These are phyloP conservation scores for Melieria omissa DNA, from an alignment of 2,888 invertebrate genomes.

Conservation along the genomic window DNA sequence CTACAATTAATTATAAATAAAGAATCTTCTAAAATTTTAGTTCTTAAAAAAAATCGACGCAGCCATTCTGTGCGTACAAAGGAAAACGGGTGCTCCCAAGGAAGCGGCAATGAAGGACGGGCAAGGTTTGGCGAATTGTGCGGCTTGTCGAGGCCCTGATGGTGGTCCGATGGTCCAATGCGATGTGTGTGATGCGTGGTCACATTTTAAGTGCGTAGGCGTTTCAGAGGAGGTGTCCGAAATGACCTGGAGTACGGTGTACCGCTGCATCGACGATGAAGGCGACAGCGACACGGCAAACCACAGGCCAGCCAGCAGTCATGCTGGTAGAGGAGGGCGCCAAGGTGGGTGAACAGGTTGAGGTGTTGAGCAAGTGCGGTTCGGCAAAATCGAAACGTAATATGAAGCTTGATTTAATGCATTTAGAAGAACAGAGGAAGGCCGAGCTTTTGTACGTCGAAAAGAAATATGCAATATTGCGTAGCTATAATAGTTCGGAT, in stretches of 20 bases:
- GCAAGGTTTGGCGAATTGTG: neutral
- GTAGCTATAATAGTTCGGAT: neutral
- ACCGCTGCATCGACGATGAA: neutral
- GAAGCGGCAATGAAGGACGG: too few species aligned
- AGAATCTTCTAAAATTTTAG: too few species aligned
- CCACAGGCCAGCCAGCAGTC: neutral
- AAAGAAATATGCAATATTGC: neutral
- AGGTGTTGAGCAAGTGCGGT: too few species aligned
- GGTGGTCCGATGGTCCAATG: constrained; percentile 13
- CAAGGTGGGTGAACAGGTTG: neutral
- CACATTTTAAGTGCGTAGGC: neutral
- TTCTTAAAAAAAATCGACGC: too few species aligned
- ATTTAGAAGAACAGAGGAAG: neutral
- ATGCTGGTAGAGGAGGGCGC: neutral
- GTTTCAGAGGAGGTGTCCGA: neutral
- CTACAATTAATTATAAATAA: too few species aligned
- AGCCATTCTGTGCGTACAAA: too few species aligned
- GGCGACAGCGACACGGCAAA: neutral
- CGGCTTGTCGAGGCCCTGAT: neutral
- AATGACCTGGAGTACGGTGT: neutral
- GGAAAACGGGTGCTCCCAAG: too few species aligned
- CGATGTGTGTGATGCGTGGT: constrained; percentile 9
- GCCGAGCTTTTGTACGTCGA: neutral
- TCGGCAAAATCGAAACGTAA: neutral
- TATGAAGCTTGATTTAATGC: neutral